Evolutionary conservation across 2,888 invertebrate genomes (phyloP).

Genomic region (Mythimna loreyi): DNA sequence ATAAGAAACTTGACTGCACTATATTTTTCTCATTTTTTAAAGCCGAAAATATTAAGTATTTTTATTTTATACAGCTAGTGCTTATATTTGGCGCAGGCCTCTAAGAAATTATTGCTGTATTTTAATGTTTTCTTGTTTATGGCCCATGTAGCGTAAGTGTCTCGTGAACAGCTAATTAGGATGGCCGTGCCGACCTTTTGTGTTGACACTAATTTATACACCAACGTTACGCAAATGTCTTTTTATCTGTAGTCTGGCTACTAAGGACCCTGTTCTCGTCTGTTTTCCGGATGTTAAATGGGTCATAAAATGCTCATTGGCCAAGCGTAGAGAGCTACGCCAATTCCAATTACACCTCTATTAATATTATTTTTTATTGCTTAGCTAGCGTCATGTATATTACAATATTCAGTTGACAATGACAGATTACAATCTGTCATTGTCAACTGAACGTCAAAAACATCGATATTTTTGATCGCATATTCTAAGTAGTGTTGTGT

Average conservation of each 20-base stretch:
- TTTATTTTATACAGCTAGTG: constrained; percentile 31
- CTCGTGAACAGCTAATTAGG: constrained; percentile 75
- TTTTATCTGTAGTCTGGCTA: constrained; percentile 44
- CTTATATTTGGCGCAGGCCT: constrained; percentile 60
- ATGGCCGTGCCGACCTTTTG: constrained; percentile 61
- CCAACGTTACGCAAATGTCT: constrained; percentile 51
- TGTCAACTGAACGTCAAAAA: not conserved
- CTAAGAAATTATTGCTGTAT: constrained; percentile 60
- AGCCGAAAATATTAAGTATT: constrained; percentile 22
- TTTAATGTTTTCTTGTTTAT: constrained; percentile 71
- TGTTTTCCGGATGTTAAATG: constrained; percentile 40
- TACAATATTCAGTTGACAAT: too few relatives aligned
- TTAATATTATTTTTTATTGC: not conserved
- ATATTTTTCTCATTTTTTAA: constrained; percentile 31
- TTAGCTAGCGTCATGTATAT: not conserved
- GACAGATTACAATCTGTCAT: too few relatives aligned
- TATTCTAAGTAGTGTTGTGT: not conserved
- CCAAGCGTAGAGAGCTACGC: constrained; percentile 13
- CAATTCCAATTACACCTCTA: not conserved
- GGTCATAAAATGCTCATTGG: constrained; percentile 19
- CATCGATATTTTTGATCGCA: constrained; percentile 3
- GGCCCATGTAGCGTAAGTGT: constrained; percentile 74
- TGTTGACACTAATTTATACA: constrained; percentile 56
- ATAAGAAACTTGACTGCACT: constrained; percentile 52
- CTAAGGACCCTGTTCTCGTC: constrained; percentile 39